Base-by-base conservation (phyloP, 2,797 vertebrate genomes). In the Gorsachius magnificus region DNA sequence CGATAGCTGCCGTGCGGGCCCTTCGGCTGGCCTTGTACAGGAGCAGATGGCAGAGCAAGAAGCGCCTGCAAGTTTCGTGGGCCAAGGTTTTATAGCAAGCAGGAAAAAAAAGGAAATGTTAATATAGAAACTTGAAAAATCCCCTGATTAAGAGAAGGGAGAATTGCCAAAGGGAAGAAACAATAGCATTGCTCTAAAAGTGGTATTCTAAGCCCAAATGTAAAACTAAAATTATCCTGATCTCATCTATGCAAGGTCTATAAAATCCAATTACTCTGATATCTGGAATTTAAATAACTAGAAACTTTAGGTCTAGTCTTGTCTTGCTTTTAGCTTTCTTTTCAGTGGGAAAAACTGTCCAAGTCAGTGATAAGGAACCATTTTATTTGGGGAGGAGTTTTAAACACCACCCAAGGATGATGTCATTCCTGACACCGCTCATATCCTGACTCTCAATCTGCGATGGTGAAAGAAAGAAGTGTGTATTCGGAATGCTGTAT, bases 351-450 rank as follows among this genome's bases (percentile, higher is more conserved):
- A 87, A 84, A 93, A 70, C 38, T 95, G 79, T 65, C 95, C 91
- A 94, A 96, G 84, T 65, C 87, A 89, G 91, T 95, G 96, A 95
- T 96, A 97, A 96, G 96, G 94, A 97, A 95, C 96, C 95, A 95
- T 96, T 97, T 96, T 94, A 76, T 88, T 92, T 74, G 95, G 88
- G 96, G 96, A 96, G 95, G 95, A 96, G 96, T 96, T 95, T 96
- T 48, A 93, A 94, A 56, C 87, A 85, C 12, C 79, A 86, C 87
- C 76, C 93, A 91, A 78, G 65, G 77, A 19, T 95, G 87, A 94
- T 94, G 89, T 95, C 92, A 93, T 63, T 64, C 61, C 80, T 86
- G 90, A 85, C 91, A 93, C 45, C 38, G 43, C 38, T 87, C 89
- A 46, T 93, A 80, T 95, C 96, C 89, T 90, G 66, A 65, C 63